Conservation (phyloP, 2,797 vertebrate species). For the Crenuchus spilurus region DNA sequence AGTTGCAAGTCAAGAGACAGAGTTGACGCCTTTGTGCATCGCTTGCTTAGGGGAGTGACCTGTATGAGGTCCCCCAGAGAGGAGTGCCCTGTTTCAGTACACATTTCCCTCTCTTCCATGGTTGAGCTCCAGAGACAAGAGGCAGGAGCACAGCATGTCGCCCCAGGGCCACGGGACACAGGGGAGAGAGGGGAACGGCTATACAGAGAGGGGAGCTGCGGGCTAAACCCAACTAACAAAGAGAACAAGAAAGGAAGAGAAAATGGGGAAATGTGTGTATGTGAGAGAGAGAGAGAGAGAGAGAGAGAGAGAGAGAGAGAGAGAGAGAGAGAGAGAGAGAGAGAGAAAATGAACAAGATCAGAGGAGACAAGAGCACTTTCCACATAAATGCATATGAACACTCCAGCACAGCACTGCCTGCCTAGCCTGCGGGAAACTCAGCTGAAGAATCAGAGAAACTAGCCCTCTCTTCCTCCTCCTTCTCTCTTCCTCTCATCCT, state of each 20-base stretch:
- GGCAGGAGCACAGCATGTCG: background rate
- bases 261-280: too few relatives aligned
- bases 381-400: constrained; percentile 62
- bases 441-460: constrained; percentile 7
- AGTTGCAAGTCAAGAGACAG: background rate
- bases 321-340: constrained; percentile 20
- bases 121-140: constrained; percentile 16
- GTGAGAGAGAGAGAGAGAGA: constrained; percentile 12
- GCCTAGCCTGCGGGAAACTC: constrained; percentile 9
- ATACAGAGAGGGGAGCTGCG: constrained; percentile 40
- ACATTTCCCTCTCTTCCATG: background rate
- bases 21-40: background rate
- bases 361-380: constrained; percentile 63
- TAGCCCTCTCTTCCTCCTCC: constrained; percentile 3
- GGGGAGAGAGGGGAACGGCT: constrained; percentile 62
- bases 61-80: constrained; percentile 12
- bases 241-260: constrained; percentile 35
- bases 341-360: constrained; percentile 20
- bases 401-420: constrained; percentile 12
- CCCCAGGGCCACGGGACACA: constrained; percentile 5
- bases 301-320: constrained; percentile 9
- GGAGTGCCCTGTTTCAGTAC: background rate
- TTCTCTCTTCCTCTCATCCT: background rate
- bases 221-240: constrained; percentile 21
- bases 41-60: background rate